These are phyloP conservation scores for Sarcoramphus papa DNA, from an alignment of 2,797 vertebrate species.

Conservation along the genomic window DNA sequence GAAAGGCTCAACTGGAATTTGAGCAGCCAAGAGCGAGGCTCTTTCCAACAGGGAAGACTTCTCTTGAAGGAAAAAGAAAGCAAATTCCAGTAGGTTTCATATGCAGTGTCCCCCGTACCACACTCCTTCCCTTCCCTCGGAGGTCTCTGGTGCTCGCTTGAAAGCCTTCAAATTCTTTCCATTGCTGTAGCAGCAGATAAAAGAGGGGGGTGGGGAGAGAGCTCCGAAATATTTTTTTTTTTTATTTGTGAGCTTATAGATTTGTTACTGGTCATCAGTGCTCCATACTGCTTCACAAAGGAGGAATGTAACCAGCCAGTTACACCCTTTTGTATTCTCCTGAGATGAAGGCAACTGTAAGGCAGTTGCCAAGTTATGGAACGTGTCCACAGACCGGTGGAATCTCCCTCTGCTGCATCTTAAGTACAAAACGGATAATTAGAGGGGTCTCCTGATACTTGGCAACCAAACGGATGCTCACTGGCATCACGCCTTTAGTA, in stretches of 20 bases:
- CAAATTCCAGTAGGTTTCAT: neutral
- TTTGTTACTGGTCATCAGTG: neutral
- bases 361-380: slow-evolving; percentile 60
- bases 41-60: neutral
- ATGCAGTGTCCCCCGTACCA: neutral
- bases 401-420: slow-evolving; percentile 60
- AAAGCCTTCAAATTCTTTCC: neutral
- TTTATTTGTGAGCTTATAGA: neutral
- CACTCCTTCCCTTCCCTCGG: neutral
- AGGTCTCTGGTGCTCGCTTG: neutral
- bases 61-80: neutral
- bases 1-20: neutral
- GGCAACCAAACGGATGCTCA: slow-evolving; percentile 57
- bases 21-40: neutral
- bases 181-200: neutral
- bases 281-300: neutral
- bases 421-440: slow-evolving; percentile 61
- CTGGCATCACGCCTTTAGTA: slow-evolving; percentile 65
- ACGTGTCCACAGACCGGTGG: slow-evolving; percentile 2
- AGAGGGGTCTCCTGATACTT: slow-evolving; percentile 59
- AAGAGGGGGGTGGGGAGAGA: neutral
- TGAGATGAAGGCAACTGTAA: neutral
- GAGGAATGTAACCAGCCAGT: neutral
- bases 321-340: neutral
- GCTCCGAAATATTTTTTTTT: neutral